Percentiles rank a stretch among this genome's conserved stretches.
These are phyloP conservation scores for Scolanthus callimorphus DNA, from an alignment of 92 coral and sea anemone species.

Conservation along the genomic window DNA sequence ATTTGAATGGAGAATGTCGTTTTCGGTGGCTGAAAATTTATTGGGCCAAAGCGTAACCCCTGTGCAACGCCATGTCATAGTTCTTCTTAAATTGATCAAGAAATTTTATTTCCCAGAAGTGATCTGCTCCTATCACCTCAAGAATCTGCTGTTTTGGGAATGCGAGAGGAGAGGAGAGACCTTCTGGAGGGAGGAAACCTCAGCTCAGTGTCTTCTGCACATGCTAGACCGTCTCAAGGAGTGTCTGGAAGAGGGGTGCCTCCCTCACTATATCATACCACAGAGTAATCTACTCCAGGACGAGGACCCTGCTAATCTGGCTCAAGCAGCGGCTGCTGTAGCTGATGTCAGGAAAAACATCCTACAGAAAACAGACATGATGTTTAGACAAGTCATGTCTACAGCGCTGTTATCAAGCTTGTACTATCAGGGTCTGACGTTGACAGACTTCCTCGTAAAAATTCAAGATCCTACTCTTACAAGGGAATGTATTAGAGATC, in stretches of 20 bases:
- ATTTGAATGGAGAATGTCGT: constrained; percentile 74
- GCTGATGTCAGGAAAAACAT: constrained; percentile 46
- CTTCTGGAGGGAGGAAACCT: constrained; percentile 70
- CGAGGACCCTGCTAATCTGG: constrained; percentile 51
- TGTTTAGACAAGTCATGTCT: constrained; percentile 43
- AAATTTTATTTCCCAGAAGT: constrained; percentile 61
- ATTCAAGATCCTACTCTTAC: constrained; percentile 39
- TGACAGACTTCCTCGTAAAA: constrained; percentile 16
- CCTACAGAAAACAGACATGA: constrained; percentile 20
- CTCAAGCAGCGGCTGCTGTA: constrained; percentile 48
- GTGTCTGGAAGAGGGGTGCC: constrained; percentile 42
- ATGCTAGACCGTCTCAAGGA: constrained; percentile 71
- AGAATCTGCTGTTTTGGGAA: constrained; percentile 77
- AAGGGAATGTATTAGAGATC: constrained; percentile 5
- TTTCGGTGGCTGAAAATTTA: constrained; percentile 77
- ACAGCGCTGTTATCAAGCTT: constrained; percentile 23
- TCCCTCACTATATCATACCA: constrained; percentile 70
- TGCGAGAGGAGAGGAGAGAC: constrained; percentile 38
- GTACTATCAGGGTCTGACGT: constrained; percentile 16
- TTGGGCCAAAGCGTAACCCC: constrained; percentile 76
- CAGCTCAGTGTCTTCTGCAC: constrained; percentile 48
- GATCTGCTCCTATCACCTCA: constrained; percentile 55
- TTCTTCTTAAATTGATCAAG: constrained; percentile 61
- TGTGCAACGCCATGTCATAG: constrained; percentile 64
- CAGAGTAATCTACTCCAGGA: constrained; percentile 61